Evolutionary conservation across 2,888 invertebrate genomes (phyloP), one percentile per base, ranked within the genome.

Genomic region (Tethea ocularis): DNA sequence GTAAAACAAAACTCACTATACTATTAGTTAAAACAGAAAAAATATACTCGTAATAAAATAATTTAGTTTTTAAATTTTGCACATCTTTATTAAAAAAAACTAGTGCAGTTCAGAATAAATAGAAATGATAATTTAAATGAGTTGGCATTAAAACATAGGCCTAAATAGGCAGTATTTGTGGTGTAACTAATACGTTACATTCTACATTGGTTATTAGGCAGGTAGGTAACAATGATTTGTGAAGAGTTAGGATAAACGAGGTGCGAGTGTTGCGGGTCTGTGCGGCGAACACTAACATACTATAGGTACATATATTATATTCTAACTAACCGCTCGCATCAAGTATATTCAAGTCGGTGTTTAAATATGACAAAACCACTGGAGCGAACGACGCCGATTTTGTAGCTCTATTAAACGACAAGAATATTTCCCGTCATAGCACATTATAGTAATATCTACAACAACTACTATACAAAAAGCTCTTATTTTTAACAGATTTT

Each of bases 381-480:
- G 66, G 75, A 78, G 74, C 74, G 72, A 69, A 68, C 68, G 63
- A 71, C 70, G 72, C 56, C 60, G 62, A 77, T 76, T 67, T 71
- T 74, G 66, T 72, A 71, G 65, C 67, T 68, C 73, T 72, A 74
- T 75, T 65, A 66, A 74, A 66, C 67, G 68, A 77, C 74, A 74
- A 78, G 69, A 77, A 75, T 77, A 70, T 33, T 67, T 68, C 66
- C 70, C 66, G 68, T 73, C 78, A 74, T 80, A 80, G 74, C 74
- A 77, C 67, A 66, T 79, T 74, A 64, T 71, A 72, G 33, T 33
- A 33, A 33, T 33, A 77, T 76, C 84, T 88, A 88, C 83, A 86
- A 86, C 84, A 82, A 83, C 86, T 89, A 89, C 86, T 77, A 80
- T 87, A 89, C 86, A 88, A 86, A 81, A 89, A 91, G 89, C 89